phyloP scores from a whole-genome alignment of 2,113 vertebrate genomes.

The Rana temporaria region DNA sequence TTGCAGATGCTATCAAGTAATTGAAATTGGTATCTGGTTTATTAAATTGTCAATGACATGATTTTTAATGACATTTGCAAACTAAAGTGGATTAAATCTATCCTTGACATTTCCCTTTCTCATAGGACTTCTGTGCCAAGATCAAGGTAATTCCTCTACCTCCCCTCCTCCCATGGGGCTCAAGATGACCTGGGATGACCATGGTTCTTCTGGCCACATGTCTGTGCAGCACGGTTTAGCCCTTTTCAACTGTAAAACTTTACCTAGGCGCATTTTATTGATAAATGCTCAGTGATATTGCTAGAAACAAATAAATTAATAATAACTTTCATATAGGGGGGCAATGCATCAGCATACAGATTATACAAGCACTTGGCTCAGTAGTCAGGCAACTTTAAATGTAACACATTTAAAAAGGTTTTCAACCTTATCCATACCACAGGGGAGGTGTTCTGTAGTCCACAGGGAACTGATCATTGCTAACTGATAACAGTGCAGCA shows the following conservation, averaged over 20 bases:
- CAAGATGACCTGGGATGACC: constrained; percentile 15
- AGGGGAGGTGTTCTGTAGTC: too few species aligned
- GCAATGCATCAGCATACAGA: too few species aligned
- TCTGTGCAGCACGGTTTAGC: background rate
- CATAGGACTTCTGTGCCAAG: constrained; percentile 4
- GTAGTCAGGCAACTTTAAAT: too few species aligned
- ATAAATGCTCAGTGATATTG: too few species aligned
- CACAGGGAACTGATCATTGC: too few species aligned
- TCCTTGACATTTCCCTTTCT: constrained; percentile 28
- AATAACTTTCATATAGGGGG: too few species aligned
- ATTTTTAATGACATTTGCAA: constrained; percentile 38
- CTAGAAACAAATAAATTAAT: too few species aligned
- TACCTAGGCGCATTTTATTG: background rate
- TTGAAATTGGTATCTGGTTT: constrained; percentile 35
- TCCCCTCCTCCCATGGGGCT: background rate
- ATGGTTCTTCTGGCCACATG: background rate
- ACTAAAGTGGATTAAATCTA: constrained; percentile 40
- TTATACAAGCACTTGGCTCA: too few species aligned
- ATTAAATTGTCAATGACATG: constrained; percentile 43
- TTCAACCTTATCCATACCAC: too few species aligned
- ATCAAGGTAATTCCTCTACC: constrained; percentile 31
- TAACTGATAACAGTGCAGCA: too few species aligned
- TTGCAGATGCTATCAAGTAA: constrained; percentile 42
- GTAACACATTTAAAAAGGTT: too few species aligned
- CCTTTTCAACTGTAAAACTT: background rate